Evolutionary conservation across 2,797 vertebrate species (phyloP).

Genomic region (Centroberyx gerrardi): DNA sequence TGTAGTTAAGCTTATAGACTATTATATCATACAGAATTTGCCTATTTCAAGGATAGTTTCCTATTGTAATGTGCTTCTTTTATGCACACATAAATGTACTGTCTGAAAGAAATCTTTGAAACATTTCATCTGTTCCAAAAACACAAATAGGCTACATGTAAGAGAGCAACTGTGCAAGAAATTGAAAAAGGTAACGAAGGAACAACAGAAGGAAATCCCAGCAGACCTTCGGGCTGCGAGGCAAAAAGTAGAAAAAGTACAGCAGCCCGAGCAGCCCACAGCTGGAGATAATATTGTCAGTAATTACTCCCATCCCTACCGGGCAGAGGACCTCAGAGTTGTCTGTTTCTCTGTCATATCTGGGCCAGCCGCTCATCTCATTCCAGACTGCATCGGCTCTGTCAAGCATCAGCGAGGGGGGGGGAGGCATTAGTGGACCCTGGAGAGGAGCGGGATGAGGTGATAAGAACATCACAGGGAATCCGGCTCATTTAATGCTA

Average conservation of each 20-base stretch:
- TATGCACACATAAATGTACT: neutral
- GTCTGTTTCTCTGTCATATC: conserved; percentile 79
- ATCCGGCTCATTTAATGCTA: conserved; percentile 67
- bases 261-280: conserved; percentile 65
- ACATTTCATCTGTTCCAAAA: conserved; percentile 7
- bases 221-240: conserved; percentile 53
- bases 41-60: conserved; percentile 12
- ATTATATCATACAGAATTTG: conserved; percentile 38
- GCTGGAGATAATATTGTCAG: conserved; percentile 80
- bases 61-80: neutral
- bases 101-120: neutral
- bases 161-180: conserved; percentile 57
- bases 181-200: conserved; percentile 57
- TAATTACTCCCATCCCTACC: conserved; percentile 82
- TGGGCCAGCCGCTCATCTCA: conserved; percentile 76
- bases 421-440: conserved; percentile 73
- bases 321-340: conserved; percentile 75
- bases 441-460: conserved; percentile 74
- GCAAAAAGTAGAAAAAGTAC: conserved; percentile 58
- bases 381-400: conserved; percentile 69
- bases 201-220: conserved; percentile 64
- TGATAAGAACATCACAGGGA: conserved; percentile 77
- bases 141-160: conserved; percentile 23
- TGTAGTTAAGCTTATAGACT: conserved; percentile 46
- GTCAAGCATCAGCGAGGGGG: conserved; percentile 66